Evolutionary conservation across 1,140 invertebrate species (phyloP).

Genomic region (Pachypsylla venusta): DNA sequence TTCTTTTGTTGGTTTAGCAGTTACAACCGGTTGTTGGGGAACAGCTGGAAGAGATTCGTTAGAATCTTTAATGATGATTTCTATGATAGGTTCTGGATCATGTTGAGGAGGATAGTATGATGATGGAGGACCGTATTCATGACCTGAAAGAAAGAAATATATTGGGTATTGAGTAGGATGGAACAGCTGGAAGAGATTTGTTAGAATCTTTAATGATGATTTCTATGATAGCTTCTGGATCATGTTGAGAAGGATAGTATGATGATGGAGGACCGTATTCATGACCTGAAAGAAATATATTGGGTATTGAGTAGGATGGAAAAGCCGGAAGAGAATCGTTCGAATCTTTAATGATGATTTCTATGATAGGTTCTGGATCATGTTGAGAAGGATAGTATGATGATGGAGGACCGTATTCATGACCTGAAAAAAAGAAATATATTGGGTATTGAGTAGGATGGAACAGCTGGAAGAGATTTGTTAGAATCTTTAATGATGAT

Average conservation of each 20-base stretch:
- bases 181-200: constrained; percentile 53
- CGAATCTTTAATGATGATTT: constrained; percentile 79
- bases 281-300: not conserved
- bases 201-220: constrained; percentile 83
- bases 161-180: too few relatives aligned
- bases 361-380: constrained; percentile 74
- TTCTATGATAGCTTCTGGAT: constrained; percentile 77
- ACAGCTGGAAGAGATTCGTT: constrained; percentile 59
- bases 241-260: constrained; percentile 33
- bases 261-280: constrained; percentile 11
- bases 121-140: constrained; percentile 11
- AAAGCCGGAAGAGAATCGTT: constrained; percentile 59
- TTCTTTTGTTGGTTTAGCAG: constrained; percentile 33
- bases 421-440: too few relatives aligned
- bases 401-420: constrained; percentile 11
- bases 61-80: constrained; percentile 79
- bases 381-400: constrained; percentile 30
- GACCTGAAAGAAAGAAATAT: too few relatives aligned
- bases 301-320: too few relatives aligned
- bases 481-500: constrained; percentile 83
- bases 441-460: too few relatives aligned
- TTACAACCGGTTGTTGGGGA: constrained; percentile 32
- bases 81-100: constrained; percentile 74
- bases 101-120: constrained; percentile 32
- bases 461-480: constrained; percentile 53